Base-by-base conservation (phyloP, 2,888 invertebrate genomes). In the Gonocerus acuteangulatus region DNA sequence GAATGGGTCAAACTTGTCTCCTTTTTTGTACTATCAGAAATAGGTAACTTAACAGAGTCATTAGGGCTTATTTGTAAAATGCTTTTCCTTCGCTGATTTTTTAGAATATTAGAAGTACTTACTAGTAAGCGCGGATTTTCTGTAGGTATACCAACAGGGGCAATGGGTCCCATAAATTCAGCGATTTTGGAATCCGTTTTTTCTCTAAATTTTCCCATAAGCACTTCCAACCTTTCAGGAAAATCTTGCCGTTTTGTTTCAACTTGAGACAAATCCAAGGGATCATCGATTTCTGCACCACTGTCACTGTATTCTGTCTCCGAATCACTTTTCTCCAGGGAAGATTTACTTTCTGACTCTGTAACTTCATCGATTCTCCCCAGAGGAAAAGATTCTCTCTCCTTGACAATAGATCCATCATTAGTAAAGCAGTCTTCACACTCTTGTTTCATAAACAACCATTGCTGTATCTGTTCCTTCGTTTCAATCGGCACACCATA, bases 381-480 rank as follows among this genome's bases (percentile, higher is more conserved):
- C 42, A 81, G 71, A 7, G 79, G 78, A 65, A 78, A 72, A 56
- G 77, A 75, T 0, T 75, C 74, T 68, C 78, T 79, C n/a, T 79
- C 79, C 11, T 74, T 73, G 51, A 74, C 67, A 61, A 73, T 72
- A 7, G 70, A 70, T 0, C 70, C 71, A 69, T 83, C 83, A 65
- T 74, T 77, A 65, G 81, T 82, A 48, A 87, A 78, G 71, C 89
- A 89, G 71, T 90, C 89, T 73, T 90, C 89, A 74, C 89, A 90
- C 74, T 91, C 91, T 68, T 89, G 89, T 71, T 90, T 90, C 64
- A 89, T 76, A 69, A 86, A 88, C 16, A 91, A 75, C 91, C 91
- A 91, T 68, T 88, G 86, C 71, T 87, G 82, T 48, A 85, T 83
- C 74, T 87, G 87, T 70, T 86, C 86, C 67, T 85, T 80, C 71